Evolutionary conservation across 2,888 invertebrate species (phyloP), one percentile per base, ranked within the genome.

Genomic region (Scaptomyza reducta): DNA sequence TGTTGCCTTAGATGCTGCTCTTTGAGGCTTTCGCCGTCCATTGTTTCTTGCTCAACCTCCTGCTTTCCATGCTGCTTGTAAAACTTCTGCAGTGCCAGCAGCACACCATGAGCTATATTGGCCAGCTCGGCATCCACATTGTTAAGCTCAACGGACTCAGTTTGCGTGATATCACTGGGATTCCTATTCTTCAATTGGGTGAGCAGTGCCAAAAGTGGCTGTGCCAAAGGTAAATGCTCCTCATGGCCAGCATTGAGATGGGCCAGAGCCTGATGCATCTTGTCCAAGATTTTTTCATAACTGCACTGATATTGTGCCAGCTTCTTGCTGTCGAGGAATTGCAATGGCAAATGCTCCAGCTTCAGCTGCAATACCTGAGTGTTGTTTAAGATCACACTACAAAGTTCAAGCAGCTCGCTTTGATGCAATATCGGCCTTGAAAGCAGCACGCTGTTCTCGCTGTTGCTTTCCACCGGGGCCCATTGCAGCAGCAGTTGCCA

Each of bases 1-100:
- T 93, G 93, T 59, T 93, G 93, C 79, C 94, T 96, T 47, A 97
- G 92, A 91, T 95, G 95, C 49, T 94, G 93, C 41, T 93, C 93
- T 2, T 93, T 91, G 60, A 90, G 50, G 6, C 29, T 53, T 0
- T 68, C 63, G 13, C 69, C 50, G 6, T 64, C 22, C 0, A 65
- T 50, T 11, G 22, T 22, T 3, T 78, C 71, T 57, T 72, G 61
- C 10, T 65, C 42, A 18, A 67, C 18, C 22, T 63, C 56, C 27
- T 68, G 25, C 41, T 70, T 68, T 14, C 87, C 79, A 81, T 92
- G 91, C 65, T 93, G 92, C 83, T 94, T 94, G 70, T 93, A 93
- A 25, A 94, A 91, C 72, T 93, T 93, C 87, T 95, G 95, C 61
- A 95, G 90, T 0, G 93, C 92, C 10, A 94, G 75, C 13, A 95